These are phyloP conservation scores for Aphyosemion australe DNA, from an alignment of 2,113 vertebrate species.

Conservation along the genomic window DNA sequence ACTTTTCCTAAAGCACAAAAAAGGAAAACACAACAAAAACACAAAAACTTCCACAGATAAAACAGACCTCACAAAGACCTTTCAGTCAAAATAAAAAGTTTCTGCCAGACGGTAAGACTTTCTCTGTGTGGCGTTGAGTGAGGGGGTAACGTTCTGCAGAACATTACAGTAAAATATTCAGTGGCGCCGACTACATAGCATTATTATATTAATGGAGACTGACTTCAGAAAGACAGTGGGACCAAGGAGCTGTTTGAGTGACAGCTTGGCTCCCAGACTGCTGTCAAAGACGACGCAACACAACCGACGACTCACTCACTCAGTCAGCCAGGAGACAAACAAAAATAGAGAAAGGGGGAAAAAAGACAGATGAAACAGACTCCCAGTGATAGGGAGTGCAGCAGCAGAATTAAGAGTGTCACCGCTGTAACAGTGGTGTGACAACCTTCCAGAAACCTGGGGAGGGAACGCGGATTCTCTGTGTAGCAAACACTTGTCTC, in stretches of 20 bases:
- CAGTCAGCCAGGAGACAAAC: constrained; percentile 77
- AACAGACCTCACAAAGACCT: constrained; percentile 71
- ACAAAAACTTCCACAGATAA: constrained; percentile 68
- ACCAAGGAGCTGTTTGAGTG: constrained; percentile 74
- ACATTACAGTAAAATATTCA: constrained; percentile 80
- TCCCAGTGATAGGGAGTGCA: constrained; percentile 59
- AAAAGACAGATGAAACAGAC: constrained; percentile 69
- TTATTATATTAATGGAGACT: constrained; percentile 81
- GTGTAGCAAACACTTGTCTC: constrained; percentile 36
- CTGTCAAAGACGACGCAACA: constrained; percentile 76
- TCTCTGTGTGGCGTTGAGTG: constrained; percentile 62
- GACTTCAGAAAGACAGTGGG: constrained; percentile 79
- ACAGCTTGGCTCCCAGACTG: constrained; percentile 77
- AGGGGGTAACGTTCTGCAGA: constrained; percentile 73
- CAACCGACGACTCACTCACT: constrained; percentile 69
- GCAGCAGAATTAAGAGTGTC: constrained; percentile 56
- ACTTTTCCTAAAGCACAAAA: constrained; percentile 71
- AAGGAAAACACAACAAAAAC: constrained; percentile 71
- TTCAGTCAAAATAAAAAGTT: constrained; percentile 77
- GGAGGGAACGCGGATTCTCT: constrained; percentile 44
- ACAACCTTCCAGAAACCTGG: constrained; percentile 50
- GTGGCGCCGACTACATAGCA: constrained; percentile 64
- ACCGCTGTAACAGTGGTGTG: constrained; percentile 53
- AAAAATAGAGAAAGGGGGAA: constrained; percentile 67
- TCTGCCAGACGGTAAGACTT: constrained; percentile 68